phyloP scores from a whole-genome alignment of 2,888 invertebrate genomes.

The Thalpophila matura region DNA sequence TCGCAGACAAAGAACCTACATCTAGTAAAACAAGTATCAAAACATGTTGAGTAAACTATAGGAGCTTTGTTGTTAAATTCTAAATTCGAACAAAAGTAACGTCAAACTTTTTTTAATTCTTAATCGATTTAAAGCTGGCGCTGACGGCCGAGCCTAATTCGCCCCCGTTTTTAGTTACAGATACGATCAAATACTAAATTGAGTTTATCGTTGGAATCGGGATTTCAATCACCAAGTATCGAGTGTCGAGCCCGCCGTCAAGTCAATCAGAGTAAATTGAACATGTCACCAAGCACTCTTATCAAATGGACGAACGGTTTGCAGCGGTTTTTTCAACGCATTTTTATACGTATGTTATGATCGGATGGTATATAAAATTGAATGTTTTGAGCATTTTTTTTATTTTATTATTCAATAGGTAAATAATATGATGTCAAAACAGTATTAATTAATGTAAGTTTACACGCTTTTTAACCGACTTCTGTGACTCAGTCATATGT shows the following conservation, averaged over 20 bases:
- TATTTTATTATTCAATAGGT: background rate
- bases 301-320: conserved; percentile 66
- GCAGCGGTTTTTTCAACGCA: conserved; percentile 26
- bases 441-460: no score
- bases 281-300: conserved; percentile 75
- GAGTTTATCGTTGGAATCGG: conserved; percentile 79
- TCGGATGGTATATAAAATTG: background rate
- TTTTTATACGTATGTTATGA: conserved; percentile 20
- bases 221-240: conserved; percentile 81
- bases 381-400: background rate
- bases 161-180: conserved; percentile 70
- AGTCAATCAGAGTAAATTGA: conserved; percentile 84
- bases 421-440: no score
- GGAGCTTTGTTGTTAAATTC: background rate
- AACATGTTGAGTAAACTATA: background rate
- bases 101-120: background rate
- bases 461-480: no score
- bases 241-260: conserved; percentile 76
- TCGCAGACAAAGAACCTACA: background rate
- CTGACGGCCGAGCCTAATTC: conserved; percentile 64
- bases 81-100: conserved; percentile 13
- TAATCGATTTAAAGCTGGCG: conserved; percentile 24
- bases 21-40: conserved; percentile 1
- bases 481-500: no score
- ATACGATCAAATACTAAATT: conserved; percentile 74